phyloP scores from a whole-genome alignment of 2,797 vertebrate genomes.

The Prionace glauca region DNA sequence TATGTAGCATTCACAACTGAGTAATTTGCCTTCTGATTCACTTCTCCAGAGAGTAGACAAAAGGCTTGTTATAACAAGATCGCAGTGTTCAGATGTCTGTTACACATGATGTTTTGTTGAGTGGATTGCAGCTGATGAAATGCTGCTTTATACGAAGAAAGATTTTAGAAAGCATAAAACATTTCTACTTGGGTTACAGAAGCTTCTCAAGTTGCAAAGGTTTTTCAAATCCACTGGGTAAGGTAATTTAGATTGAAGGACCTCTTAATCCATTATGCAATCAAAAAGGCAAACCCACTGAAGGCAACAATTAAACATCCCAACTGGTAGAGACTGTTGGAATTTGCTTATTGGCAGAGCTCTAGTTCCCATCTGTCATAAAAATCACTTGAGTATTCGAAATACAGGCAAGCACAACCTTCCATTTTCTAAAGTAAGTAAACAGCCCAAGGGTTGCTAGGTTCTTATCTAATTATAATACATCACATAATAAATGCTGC shows the following conservation, averaged over 20 bases:
- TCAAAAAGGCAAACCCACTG: constrained; percentile 42
- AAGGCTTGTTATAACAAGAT: constrained; percentile 53
- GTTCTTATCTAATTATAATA: neutral
- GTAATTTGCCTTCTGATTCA: constrained; percentile 47
- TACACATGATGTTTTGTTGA: constrained; percentile 52
- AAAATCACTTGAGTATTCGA: neutral
- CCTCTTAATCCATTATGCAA: constrained; percentile 46
- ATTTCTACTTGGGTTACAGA: constrained; percentile 62
- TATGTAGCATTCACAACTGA: constrained; percentile 48
- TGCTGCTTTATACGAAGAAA: constrained; percentile 55
- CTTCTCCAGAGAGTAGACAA: constrained; percentile 52
- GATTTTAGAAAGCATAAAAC: constrained; percentile 53
- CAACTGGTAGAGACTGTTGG: constrained; percentile 48
- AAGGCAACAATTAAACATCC: constrained; percentile 47
- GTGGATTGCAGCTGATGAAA: constrained; percentile 52
- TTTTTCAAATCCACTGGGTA: constrained; percentile 50
- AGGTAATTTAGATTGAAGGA: constrained; percentile 42
- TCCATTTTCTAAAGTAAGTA: neutral
- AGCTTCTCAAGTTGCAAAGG: constrained; percentile 61
- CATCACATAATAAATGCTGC: neutral
- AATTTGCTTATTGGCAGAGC: neutral
- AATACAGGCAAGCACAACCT: neutral
- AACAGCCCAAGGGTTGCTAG: neutral
- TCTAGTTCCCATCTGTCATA: neutral
- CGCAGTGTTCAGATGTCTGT: constrained; percentile 60